phyloP scores from a whole-genome alignment of 2,888 invertebrate species.

The Meganola albula region DNA sequence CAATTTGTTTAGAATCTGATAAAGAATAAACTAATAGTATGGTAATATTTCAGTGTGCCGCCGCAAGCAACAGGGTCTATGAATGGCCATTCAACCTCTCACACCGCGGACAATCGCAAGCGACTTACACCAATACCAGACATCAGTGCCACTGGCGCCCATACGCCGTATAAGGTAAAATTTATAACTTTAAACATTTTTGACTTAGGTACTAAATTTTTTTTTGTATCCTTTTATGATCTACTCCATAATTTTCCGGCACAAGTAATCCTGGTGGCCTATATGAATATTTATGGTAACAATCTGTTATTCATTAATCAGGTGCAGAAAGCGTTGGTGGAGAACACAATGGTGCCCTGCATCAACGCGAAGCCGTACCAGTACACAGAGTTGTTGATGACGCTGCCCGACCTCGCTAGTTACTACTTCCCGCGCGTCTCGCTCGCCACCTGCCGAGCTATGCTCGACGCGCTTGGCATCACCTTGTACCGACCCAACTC shows the following conservation, averaged over 20 bases:
- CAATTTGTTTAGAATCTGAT: no score
- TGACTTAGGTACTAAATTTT: background rate
- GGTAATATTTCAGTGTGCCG: constrained; percentile 46
- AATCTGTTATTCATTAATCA: constrained; percentile 33
- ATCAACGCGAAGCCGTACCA: constrained; percentile 92
- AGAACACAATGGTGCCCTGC: constrained; percentile 89
- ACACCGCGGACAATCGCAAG: constrained; percentile 70
- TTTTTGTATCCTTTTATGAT: background rate
- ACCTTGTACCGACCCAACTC: constrained; percentile 89
- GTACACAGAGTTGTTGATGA: constrained; percentile 88
- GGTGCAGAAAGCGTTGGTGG: constrained; percentile 88
- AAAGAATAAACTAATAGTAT: constrained; percentile 8
- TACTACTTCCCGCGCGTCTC: constrained; percentile 88
- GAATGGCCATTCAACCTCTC: constrained; percentile 73
- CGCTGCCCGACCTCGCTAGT: constrained; percentile 87
- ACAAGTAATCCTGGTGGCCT: no score
- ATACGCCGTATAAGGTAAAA: constrained; percentile 83
- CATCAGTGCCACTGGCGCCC: constrained; percentile 80
- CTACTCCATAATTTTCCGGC: no score
- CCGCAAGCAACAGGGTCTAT: constrained; percentile 61
- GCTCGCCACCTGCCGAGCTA: constrained; percentile 85
- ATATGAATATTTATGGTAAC: background rate
- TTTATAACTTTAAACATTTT: background rate
- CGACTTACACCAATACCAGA: constrained; percentile 84
- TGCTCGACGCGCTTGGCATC: constrained; percentile 87